Evolutionary conservation across 2,113 vertebrate species (phyloP), one percentile per base, ranked within the genome.

Genomic region (Globicephala melas): DNA sequence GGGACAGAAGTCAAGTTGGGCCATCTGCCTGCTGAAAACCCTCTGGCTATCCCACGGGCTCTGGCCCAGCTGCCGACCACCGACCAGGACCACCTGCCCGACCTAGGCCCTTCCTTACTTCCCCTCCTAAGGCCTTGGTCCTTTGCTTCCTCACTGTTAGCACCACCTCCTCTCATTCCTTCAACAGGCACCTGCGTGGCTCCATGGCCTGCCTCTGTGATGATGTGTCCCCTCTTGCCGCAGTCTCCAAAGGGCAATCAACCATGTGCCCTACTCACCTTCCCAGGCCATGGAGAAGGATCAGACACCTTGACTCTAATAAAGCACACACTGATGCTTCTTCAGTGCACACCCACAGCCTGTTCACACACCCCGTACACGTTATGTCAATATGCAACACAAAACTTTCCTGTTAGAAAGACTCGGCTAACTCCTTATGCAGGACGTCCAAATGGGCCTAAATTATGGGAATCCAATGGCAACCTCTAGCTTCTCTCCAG

Each of bases 71-170:
- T 21, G 5, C 26, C 8, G 36, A 68, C 53, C 5, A 7, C 23
- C 1, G 0, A 10, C 8, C 0, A 17, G 28, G 36, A 20, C 12
- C n/a, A 12, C 15, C 41, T 31, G 12, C 58, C 83, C 65, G 12
- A 8, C 31, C 44, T n/a, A 12, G 15, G 10, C 6, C 47, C 31
- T 63, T 38, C 31, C 2, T 21, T 17, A 2, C 10, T 41, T 73
- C 28, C 47, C 44, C 26, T 60, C 21, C 58, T 50, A 23, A 36
- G 60, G 33, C 62, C 62, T 41, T 17, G 21, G 4, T 28, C 73
- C 33, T 80, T 62, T 73, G 26, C n/a, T 5, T 38, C 36, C 20
- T 31, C 55, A 15, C 31, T 8, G 13, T 12, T 50, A 20, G 17
- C 11, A 83, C 31, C 23, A 26, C 1, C 44, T 33, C 60, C 7